Base-by-base conservation (phyloP, 2,797 vertebrate genomes). In the Sciaenops ocellatus region DNA sequence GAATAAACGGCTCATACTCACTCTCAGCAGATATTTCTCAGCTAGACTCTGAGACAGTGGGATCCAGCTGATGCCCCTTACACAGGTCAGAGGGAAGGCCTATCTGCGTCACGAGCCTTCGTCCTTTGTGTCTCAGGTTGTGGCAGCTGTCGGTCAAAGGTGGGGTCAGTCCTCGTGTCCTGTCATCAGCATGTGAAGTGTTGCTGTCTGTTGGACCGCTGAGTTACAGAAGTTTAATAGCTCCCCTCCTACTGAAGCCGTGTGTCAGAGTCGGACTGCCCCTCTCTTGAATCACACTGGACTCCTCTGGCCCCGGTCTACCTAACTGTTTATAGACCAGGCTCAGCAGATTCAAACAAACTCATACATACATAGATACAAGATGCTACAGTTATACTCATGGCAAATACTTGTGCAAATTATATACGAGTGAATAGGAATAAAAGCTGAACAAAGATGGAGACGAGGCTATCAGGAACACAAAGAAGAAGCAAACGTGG, bases 141-240 rank as follows among this genome's bases (percentile, higher is more conserved):
- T 57, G 38, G 71, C 65, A 38, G 83, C 57, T 66, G 73, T 62
- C 6, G 48, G 16, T 85, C 79, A 85, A 71, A 86, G 46, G 68
- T 60, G 55, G 42, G 34, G 24, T 82, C 69, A 11, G 47, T 70
- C 69, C 57, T 65, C 0, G 50, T 68, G 84, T 78, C 55, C 69
- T 67, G 69, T 68, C 66, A 57, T 77, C 66, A 59, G 69, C 28
- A 0, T 57, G 55, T 62, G 52, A 82, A 68, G 80, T 22, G 46
- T 24, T 3, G 24, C 41, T 77, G 48, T 78, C 69, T 66, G 78
- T 20, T 6, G 1, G 75, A 15, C 57, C 28, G 8, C 62, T 9
- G 75, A 47, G 61, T 26, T 55, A 15, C 44, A 18, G 60, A 18
- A 41, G 69, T 80, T 76, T 69, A 83, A 71, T 20, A 75, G 50